Base-by-base conservation (phyloP, 2,888 invertebrate species). In the Herminia tarsipennalis region DNA sequence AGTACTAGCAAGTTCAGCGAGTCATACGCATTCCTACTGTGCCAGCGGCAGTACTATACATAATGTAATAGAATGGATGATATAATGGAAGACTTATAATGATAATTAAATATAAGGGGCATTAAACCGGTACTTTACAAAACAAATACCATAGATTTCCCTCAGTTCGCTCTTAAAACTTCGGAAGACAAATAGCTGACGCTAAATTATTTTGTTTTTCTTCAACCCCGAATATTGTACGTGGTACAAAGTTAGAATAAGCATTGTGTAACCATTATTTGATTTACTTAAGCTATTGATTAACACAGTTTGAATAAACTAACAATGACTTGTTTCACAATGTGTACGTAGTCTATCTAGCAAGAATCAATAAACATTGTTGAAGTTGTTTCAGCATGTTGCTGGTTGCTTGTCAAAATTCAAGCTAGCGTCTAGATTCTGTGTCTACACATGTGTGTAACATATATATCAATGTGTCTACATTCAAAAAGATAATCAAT, bases 111-210 rank as follows among this genome's bases (percentile, higher is more conserved):
- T n/a, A n/a, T n/a, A n/a, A 5, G 21, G 5, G 1, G n/a, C 21
- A 21, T 2, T 2, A 21, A 5, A 8, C 1, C 1, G 2, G 21
- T 21, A 8, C 21, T 1, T 9, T 2, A 9, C 24, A 9, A 18
- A n/a, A 12, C 1, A 33, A 21, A 20, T 17, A 29, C 9, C 10
- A 13, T 28, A 34, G 8, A 13, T 22, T 14, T n/a, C 9, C 9
- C 29, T 20, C 14, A 10, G 27, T 42, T 24, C 32, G 22, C 35
- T 55, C 41, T 55, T 49, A 28, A 47, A 56, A 53, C 46, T 61
- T 61, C 29, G 41, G 2, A 49, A 65, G 39, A 51, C 36, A 61
- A 63, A 63, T 43, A 56, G 18, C 56, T 48, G 30, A n/a, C n/a
- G n/a, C n/a, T n/a, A n/a, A 53, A 38, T 28, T 10, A 21, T 4